These are phyloP conservation scores for Drosophila lini DNA, from an alignment of 1,140 invertebrate species.

Conservation along the genomic window DNA sequence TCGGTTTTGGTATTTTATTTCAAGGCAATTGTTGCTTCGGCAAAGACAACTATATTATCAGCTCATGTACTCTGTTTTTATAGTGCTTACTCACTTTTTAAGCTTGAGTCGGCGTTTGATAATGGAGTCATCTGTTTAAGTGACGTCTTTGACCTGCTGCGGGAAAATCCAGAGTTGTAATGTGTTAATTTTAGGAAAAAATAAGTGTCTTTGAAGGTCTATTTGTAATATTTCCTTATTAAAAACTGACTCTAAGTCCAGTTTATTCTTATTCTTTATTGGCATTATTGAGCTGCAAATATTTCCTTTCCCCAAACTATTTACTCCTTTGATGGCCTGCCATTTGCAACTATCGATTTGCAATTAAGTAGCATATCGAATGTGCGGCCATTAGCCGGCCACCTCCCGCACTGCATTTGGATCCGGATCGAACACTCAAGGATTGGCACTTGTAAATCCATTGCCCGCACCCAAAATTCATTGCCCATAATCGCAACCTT, in stretches of 20 bases:
- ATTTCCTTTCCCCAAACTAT: slow-evolving; percentile 5
- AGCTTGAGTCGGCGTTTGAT: slow-evolving; percentile 46
- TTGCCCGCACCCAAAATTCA: slow-evolving; percentile 42
- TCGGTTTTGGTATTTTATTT: slow-evolving; percentile 12
- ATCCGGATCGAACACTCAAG: slow-evolving; percentile 1
- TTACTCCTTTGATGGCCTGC: slow-evolving; percentile 8
- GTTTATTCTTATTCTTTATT: neutral
- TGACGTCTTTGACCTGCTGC: neutral
- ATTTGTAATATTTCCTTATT: neutral
- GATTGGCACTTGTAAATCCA: slow-evolving; percentile 37
- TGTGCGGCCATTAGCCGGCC: slow-evolving; percentile 25
- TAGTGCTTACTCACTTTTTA: slow-evolving; percentile 36
- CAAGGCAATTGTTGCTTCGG: slow-evolving; percentile 34
- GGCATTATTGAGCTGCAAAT: neutral
- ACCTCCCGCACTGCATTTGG: slow-evolving; percentile 1
- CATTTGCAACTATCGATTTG: slow-evolving; percentile 23
- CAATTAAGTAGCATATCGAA: slow-evolving; percentile 52
- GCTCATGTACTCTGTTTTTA: slow-evolving; percentile 36
- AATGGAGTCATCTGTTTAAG: slow-evolving; percentile 31
- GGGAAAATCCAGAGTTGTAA: slow-evolving; percentile 14
- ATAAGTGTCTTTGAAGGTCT: neutral
- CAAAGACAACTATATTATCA: slow-evolving; percentile 44
- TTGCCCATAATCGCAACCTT: slow-evolving; percentile 53
- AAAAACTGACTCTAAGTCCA: neutral
- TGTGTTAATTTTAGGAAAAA: neutral